Evolutionary conservation across 2,888 invertebrate species (phyloP).

Genomic region (Stenodera caucasica): DNA sequence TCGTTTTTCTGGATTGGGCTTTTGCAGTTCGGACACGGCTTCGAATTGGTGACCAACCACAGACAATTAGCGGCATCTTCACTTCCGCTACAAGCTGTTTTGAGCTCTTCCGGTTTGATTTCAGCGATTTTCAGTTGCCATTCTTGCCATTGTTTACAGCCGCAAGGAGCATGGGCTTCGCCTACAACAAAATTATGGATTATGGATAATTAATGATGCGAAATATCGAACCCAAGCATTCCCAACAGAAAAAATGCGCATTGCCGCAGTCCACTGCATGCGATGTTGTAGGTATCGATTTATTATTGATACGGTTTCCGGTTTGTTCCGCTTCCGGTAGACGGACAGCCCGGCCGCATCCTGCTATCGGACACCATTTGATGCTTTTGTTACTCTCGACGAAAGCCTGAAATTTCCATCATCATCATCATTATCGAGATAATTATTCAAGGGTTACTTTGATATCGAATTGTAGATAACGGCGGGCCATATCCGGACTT

Average conservation of each 20-base stretch:
- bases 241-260: constrained; percentile 72
- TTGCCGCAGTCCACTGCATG: constrained; percentile 72
- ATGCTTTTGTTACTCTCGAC: constrained; percentile 70
- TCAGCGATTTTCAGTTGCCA: constrained; percentile 63
- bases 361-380: constrained; percentile 71
- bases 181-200: constrained; percentile 36
- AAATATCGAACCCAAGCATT: constrained; percentile 52
- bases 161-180: constrained; percentile 69
- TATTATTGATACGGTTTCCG: constrained; percentile 40
- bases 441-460: too few relatives aligned
- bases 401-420: constrained; percentile 64
- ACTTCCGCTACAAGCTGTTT: constrained; percentile 59
- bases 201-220: not conserved
- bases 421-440: too few relatives aligned
- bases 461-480: constrained; percentile 70
- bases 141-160: constrained; percentile 65
- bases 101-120: constrained; percentile 65
- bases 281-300: constrained; percentile 55
- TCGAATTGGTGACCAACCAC: constrained; percentile 71
- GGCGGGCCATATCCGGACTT: constrained; percentile 66
- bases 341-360: constrained; percentile 67
- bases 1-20: constrained; percentile 73
- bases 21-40: constrained; percentile 71
- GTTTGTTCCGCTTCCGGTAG: constrained; percentile 62
- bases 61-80: constrained; percentile 67